Conservation (phyloP, 2,113 vertebrate species). For the Malurus melanocephalus region DNA sequence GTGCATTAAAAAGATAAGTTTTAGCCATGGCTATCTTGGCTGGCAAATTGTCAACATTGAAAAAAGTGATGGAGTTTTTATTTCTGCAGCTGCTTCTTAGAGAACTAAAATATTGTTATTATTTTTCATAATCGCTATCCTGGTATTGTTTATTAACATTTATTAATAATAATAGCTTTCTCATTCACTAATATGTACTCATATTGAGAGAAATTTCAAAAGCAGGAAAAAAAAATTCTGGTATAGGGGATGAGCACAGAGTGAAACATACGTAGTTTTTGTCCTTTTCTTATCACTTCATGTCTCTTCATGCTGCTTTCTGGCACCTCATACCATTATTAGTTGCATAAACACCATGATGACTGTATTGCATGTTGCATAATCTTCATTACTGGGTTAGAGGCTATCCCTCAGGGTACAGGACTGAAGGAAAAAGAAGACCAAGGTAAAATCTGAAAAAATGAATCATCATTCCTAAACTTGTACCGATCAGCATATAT, state of each 20-base stretch:
- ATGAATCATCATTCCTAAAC: not conserved
- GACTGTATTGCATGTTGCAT: not conserved
- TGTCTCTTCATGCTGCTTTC: not conserved
- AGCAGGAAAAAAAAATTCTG: not conserved
- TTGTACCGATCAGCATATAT: not conserved
- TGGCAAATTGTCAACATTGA: not conserved
- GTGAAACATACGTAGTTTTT: not conserved
- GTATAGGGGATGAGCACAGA: not conserved
- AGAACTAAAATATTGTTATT: not conserved
- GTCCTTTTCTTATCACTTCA: not conserved
- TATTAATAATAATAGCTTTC: constrained; percentile 33
- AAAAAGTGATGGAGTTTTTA: not conserved
- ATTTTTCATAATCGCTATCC: not conserved
- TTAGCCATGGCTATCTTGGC: not conserved
- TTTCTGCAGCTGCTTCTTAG: not conserved
- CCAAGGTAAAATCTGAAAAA: not conserved
- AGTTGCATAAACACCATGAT: not conserved
- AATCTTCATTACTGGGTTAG: not conserved
- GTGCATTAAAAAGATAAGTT: not conserved
- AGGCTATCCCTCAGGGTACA: not conserved
- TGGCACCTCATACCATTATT: not conserved
- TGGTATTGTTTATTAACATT: not conserved
- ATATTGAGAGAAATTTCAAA: constrained; percentile 13
- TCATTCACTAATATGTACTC: not conserved
- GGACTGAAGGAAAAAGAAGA: not conserved